These are phyloP conservation scores for Bombus difficillimus DNA, from an alignment of 1,140 invertebrate genomes.

Conservation along the genomic window DNA sequence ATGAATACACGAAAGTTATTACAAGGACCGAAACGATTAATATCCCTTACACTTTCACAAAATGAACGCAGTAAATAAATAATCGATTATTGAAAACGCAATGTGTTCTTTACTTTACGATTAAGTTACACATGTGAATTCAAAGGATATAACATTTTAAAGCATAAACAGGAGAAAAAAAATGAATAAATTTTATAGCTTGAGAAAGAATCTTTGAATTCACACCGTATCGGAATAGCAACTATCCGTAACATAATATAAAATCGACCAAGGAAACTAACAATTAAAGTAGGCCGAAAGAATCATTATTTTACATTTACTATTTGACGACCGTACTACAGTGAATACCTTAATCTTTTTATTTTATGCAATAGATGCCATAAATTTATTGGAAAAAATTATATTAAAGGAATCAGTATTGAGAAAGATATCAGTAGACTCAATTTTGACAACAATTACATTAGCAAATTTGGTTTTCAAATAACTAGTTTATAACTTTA, in stretches of 20 bases:
- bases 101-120: background rate
- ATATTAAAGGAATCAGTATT: background rate
- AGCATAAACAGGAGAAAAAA: background rate
- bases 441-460: too few relatives aligned
- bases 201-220: conserved; percentile 2
- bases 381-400: background rate
- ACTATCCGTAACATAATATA: background rate
- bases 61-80: conserved; percentile 1
- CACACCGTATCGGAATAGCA: background rate
- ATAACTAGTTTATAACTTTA: accelerated
- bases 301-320: conserved; percentile 6
- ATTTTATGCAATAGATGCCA: background rate
- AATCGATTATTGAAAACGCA: background rate
- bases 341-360: background rate
- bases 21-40: background rate
- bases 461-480: background rate
- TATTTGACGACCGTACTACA: conserved; percentile 5
- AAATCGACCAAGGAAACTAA: background rate
- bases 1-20: background rate
- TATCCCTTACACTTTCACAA: background rate
- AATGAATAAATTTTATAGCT: background rate
- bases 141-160: too few relatives aligned
- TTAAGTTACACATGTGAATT: background rate
- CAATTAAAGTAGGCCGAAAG: background rate
- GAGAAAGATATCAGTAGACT: too few relatives aligned